Conservation (phyloP, 2,797 vertebrate genomes). For the Poliocrania exsul region DNA sequence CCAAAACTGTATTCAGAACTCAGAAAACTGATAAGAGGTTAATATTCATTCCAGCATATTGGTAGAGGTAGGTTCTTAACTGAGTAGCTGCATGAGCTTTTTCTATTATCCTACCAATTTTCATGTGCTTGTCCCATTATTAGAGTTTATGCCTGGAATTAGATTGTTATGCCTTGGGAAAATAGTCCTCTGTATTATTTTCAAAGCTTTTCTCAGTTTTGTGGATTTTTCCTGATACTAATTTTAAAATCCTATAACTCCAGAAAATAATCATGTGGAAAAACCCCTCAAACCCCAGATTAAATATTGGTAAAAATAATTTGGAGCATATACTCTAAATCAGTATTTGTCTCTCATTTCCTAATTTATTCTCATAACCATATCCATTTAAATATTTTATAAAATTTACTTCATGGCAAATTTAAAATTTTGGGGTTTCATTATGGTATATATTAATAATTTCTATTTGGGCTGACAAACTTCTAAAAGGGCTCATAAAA, state of each 20-base stretch:
- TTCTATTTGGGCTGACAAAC: not conserved
- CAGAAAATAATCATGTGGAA: not conserved
- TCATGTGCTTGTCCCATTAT: not conserved
- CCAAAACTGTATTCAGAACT: not conserved
- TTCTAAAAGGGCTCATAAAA: not conserved
- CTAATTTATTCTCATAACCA: not conserved
- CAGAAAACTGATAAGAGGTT: not conserved
- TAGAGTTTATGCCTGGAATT: not conserved
- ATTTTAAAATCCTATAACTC: not conserved
- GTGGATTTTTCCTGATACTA: not conserved
- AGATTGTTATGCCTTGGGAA: not conserved
- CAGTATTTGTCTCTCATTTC: not conserved
- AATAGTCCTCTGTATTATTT: not conserved
- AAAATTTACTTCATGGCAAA: not conserved
- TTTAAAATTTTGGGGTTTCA: not conserved
- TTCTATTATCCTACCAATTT: not conserved
- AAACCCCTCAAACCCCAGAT: rapidly evolving
- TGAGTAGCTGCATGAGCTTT: not conserved
- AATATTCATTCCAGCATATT: not conserved
- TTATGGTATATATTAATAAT: not conserved
- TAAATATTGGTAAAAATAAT: not conserved
- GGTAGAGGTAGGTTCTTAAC: not conserved
- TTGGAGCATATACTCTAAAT: not conserved
- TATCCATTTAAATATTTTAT: not conserved
- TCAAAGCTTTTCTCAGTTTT: not conserved